Base-by-base conservation (phyloP, 2,113 vertebrate genomes). In the Sakesphorus luctuosus region DNA sequence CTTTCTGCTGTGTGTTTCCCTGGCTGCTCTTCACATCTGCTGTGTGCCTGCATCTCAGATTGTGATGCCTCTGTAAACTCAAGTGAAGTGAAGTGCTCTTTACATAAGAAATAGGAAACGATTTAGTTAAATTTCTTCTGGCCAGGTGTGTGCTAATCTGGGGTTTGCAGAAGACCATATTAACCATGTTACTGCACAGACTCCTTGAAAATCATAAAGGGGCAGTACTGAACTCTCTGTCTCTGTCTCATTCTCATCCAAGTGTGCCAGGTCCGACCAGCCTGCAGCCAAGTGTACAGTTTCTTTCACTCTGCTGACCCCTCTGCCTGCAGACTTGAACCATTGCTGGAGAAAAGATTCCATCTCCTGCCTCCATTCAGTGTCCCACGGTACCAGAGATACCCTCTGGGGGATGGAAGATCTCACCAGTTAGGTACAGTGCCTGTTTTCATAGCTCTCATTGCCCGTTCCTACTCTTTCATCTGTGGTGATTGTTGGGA, bases 271-370 rank as follows among this genome's bases (percentile, higher is more conserved):
- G 93, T 98, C 11, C 98, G 98, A 61, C 98, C 98, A 49, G 98
- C 98, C 79, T 98, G 98, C 94, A 97, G 96, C 91, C 98, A 98
- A 52, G 97, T 98, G 53, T 98, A 98, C 96, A 98, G 98, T 84
- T 98, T 98, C 93, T 98, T 98, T 96, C 98, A 98, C 73, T 98
- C 98, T 20, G 98, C 98, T 16, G 98, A 98, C 85, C 98, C 98
- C 19, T 98, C 98, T 9, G 98, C 98, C 55, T 98, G 98, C 14
- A 87, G 98, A 75, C 97, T 98, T 6, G 98, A 98, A 85, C 98
- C 98, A 1, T 63, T 98, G 47, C 74, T 98, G 96, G 98, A 98
- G 94, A 98, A 97, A 91, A 97, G 87, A 52, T 98, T 98, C 96
- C 98, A 98, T 80, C 97, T 98, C 75, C 93, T 98, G 95, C 97